phyloP scores from a whole-genome alignment of 2,888 invertebrate species.

The Pimpla rufipes region DNA sequence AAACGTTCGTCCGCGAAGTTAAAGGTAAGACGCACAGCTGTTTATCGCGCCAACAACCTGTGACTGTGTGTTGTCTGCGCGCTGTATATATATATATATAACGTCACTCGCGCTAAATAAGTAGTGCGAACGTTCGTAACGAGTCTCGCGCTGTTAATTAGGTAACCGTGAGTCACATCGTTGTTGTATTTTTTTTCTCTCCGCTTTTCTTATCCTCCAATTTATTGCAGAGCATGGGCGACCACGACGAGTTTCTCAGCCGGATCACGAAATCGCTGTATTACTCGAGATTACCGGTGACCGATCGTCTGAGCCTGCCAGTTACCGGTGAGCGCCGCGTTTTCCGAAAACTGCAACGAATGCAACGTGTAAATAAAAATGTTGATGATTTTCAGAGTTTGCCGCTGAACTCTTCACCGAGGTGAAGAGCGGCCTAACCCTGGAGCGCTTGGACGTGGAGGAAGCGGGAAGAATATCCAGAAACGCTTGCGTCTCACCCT shows the following conservation, averaged over 20 bases:
- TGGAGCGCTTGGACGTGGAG: constrained; percentile 92
- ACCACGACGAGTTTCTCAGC: constrained; percentile 92
- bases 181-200: constrained; percentile 11
- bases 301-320: constrained; percentile 91
- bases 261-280: constrained; percentile 95
- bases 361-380: constrained; percentile 42
- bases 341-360: constrained; percentile 66
- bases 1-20: constrained; percentile 86
- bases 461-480: constrained; percentile 92
- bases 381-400: constrained; percentile 87
- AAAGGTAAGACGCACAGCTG: constrained; percentile 84
- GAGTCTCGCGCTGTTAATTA: constrained; percentile 10
- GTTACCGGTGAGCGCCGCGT: constrained; percentile 89
- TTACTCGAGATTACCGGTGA: constrained; percentile 92
- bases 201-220: constrained; percentile 24
- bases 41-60: constrained; percentile 48
- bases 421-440: constrained; percentile 90
- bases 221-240: constrained; percentile 87
- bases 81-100: constrained; percentile 35
- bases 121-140: neutral
- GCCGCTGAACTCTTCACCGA: constrained; percentile 94
- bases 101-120: neutral
- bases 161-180: neutral
- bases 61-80: constrained; percentile 28
- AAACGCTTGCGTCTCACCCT: constrained; percentile 95